phyloP scores from a whole-genome alignment of 2,797 vertebrate genomes.

The Lepus townsendii region DNA sequence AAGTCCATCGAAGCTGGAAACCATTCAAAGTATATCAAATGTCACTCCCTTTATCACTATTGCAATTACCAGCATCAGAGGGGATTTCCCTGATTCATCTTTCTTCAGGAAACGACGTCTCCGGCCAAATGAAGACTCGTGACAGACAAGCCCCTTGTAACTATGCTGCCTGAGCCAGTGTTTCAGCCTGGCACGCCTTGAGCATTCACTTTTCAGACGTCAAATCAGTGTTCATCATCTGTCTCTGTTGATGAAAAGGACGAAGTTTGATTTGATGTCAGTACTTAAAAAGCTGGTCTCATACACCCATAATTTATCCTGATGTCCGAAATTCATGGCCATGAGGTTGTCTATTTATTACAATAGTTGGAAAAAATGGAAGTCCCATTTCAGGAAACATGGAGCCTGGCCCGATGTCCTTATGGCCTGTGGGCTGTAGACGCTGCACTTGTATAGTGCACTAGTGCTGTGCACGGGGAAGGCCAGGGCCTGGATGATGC shows the following conservation, averaged over 20 bases:
- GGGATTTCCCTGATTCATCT: background rate
- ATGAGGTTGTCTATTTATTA: background rate
- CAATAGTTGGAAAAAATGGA: background rate
- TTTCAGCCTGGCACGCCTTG: background rate
- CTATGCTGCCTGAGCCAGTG: background rate
- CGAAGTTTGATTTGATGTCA: background rate
- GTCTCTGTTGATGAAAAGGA: background rate
- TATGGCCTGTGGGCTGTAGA: background rate
- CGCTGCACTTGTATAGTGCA: background rate
- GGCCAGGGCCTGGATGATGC: background rate
- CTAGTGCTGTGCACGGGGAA: background rate
- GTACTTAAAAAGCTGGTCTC: background rate
- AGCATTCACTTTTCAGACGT: slow-evolving; percentile 39
- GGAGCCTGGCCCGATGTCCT: background rate
- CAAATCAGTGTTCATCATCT: slow-evolving; percentile 18
- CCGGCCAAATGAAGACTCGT: background rate
- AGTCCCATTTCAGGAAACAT: background rate
- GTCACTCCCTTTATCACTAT: background rate
- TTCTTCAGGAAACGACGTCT: background rate
- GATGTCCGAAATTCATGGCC: background rate
- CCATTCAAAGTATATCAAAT: background rate
- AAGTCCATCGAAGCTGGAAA: background rate
- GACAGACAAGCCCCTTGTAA: background rate
- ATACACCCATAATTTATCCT: slow-evolving; percentile 3
- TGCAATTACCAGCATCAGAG: background rate